These are phyloP conservation scores for Dinomys branickii DNA, from an alignment of 2,113 vertebrate species.

Conservation along the genomic window DNA sequence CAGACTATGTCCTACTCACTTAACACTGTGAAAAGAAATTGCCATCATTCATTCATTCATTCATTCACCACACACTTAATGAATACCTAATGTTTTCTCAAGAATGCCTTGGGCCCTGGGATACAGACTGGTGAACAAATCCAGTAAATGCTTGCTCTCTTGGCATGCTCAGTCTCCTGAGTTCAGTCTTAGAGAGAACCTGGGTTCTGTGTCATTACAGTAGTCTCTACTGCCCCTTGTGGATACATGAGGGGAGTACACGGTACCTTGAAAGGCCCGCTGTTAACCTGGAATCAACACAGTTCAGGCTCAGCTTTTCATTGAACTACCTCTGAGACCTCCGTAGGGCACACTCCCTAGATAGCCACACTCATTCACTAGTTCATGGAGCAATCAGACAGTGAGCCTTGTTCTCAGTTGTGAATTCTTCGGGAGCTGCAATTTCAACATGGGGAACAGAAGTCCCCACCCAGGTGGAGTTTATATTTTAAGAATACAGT, in stretches of 20 bases:
- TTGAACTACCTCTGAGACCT: neutral
- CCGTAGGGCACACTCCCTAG: neutral
- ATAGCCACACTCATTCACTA: neutral
- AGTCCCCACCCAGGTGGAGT: rapidly evolving
- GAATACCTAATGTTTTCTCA: neutral
- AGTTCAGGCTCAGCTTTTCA: neutral
- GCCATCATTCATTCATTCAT: neutral
- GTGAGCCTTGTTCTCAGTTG: neutral
- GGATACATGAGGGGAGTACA: neutral
- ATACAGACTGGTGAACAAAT: neutral
- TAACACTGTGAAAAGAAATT: neutral
- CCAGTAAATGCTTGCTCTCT: neutral
- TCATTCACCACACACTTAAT: neutral
- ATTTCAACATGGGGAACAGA: neutral
- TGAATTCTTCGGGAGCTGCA: neutral
- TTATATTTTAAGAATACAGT: neutral
- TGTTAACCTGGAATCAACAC: neutral
- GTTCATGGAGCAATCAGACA: neutral
- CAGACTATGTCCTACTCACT: neutral
- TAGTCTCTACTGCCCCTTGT: neutral
- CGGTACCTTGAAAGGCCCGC: neutral
- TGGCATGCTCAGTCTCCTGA: neutral
- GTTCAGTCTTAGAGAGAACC: neutral
- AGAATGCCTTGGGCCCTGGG: neutral
- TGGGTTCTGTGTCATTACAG: neutral